phyloP scores from a whole-genome alignment of 2,113 vertebrate species.

The Geococcyx californianus region DNA sequence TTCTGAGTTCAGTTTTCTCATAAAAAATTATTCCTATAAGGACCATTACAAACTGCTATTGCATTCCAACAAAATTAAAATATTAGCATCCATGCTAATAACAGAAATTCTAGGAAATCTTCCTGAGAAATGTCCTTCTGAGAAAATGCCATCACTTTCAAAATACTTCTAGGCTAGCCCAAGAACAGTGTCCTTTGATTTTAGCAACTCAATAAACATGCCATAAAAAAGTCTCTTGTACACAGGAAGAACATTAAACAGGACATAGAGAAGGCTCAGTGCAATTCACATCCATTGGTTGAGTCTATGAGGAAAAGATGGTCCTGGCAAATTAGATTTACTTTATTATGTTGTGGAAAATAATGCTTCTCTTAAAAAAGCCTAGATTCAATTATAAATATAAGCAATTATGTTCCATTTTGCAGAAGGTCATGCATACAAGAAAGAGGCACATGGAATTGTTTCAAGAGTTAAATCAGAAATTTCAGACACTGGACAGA shows the following conservation, averaged over 20 bases:
- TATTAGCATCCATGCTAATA: neutral
- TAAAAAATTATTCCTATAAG: slow-evolving; percentile 7
- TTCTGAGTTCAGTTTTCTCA: neutral
- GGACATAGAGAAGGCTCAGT: neutral
- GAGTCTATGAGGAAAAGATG: slow-evolving; percentile 29
- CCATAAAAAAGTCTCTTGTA: neutral
- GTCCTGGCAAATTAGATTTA: slow-evolving; percentile 48
- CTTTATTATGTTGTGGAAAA: slow-evolving; percentile 31
- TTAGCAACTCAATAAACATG: neutral
- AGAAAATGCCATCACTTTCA: slow-evolving; percentile 2
- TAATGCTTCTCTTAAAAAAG: slow-evolving; percentile 13
- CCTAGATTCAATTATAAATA: slow-evolving; percentile 50
- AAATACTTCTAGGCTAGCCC: neutral
- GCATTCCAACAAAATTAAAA: slow-evolving; percentile 13
- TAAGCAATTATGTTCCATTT: slow-evolving; percentile 73
- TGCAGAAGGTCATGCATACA: slow-evolving; percentile 99
- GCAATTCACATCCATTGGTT: slow-evolving; percentile 12
- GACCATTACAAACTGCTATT: neutral
- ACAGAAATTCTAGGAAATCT: slow-evolving; percentile 34
- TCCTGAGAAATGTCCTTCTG: slow-evolving; percentile 15
- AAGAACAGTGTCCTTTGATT: slow-evolving; percentile 9
- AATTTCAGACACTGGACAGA: slow-evolving; percentile 99
- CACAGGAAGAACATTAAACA: slow-evolving; percentile 1
- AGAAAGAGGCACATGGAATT: slow-evolving; percentile 99
- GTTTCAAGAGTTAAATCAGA: slow-evolving; percentile 99